Evolutionary conservation across 2,888 invertebrate genomes (phyloP).

Genomic region (Leucophenga montana): DNA sequence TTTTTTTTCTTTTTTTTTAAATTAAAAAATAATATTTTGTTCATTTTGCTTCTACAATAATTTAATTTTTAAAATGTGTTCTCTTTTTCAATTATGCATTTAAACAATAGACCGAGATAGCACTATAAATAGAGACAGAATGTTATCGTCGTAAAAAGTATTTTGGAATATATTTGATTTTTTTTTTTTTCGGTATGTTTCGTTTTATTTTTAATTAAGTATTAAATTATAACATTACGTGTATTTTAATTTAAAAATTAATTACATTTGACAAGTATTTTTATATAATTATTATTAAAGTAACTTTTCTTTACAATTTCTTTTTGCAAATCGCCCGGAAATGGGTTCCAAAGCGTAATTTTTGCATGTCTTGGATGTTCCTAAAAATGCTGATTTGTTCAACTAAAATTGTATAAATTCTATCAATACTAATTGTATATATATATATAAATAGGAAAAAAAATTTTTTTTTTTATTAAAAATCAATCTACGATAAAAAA

Average conservation of each 20-base stretch:
- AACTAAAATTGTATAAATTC: no score
- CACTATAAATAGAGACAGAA: neutral
- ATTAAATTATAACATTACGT: no score
- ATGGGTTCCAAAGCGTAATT: no score
- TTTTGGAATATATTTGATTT: neutral
- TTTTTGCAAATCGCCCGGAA: neutral
- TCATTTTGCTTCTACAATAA: neutral
- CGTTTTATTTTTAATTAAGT: constrained; percentile 35
- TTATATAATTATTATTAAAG: neutral
- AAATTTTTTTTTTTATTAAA: no score
- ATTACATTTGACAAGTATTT: neutral
- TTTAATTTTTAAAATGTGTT: neutral
- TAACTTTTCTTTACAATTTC: neutral
- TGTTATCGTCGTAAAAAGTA: neutral
- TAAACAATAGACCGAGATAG: constrained; percentile 28
- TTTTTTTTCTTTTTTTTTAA: no score
- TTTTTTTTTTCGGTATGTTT: constrained; percentile 2
- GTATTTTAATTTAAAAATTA: no score
- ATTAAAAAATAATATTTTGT: neutral
- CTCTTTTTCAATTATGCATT: neutral
- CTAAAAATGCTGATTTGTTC: no score
- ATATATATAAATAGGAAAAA: no score
- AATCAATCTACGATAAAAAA: no score
- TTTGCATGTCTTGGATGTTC: no score
- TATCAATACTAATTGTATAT: no score